Percentiles rank a stretch among this genome's conserved stretches.
These are phyloP conservation scores for Chloroclysta siterata DNA, from an alignment of 2,888 invertebrate genomes.

Conservation along the genomic window DNA sequence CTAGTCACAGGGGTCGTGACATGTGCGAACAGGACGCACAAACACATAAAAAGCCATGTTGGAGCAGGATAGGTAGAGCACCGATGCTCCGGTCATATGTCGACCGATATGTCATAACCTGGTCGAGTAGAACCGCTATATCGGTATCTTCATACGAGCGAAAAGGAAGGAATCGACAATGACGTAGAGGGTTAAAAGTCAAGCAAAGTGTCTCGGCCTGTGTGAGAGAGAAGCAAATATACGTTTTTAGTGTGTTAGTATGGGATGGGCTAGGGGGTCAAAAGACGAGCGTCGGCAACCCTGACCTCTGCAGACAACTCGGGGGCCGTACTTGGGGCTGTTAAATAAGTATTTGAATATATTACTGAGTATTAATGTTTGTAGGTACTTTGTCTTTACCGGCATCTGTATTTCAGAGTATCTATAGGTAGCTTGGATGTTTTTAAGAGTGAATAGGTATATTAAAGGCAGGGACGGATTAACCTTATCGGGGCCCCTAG, in stretches of 20 bases:
- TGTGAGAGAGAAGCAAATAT: slow-evolving; percentile 60
- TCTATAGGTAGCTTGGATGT: too few species aligned
- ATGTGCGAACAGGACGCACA: slow-evolving; percentile 66
- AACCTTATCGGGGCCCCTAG: too few species aligned
- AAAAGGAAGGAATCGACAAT: slow-evolving; percentile 73
- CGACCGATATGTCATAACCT: slow-evolving; percentile 84
- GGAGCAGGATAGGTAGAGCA: slow-evolving; percentile 64
- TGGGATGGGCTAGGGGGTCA: slow-evolving; percentile 71
- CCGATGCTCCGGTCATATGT: slow-evolving; percentile 79
- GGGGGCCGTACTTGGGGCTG: slow-evolving; percentile 70
- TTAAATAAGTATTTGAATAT: slow-evolving; percentile 36
- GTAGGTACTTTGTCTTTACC: neutral
- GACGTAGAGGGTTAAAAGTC: slow-evolving; percentile 83
- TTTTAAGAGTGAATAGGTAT: too few species aligned
- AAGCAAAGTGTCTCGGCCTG: slow-evolving; percentile 82
- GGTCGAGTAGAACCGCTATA: slow-evolving; percentile 70
- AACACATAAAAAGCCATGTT: slow-evolving; percentile 55
- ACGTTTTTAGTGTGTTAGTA: slow-evolving; percentile 53
- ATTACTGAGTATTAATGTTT: neutral
- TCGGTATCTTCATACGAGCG: slow-evolving; percentile 48
- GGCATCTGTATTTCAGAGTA: too few species aligned
- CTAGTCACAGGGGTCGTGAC: slow-evolving; percentile 80
- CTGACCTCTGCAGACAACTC: slow-evolving; percentile 75
- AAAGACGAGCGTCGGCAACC: slow-evolving; percentile 83
- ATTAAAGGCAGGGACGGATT: too few species aligned